phyloP scores from a whole-genome alignment of 1,140 invertebrate species.

The Diachasmimorpha longicaudata region DNA sequence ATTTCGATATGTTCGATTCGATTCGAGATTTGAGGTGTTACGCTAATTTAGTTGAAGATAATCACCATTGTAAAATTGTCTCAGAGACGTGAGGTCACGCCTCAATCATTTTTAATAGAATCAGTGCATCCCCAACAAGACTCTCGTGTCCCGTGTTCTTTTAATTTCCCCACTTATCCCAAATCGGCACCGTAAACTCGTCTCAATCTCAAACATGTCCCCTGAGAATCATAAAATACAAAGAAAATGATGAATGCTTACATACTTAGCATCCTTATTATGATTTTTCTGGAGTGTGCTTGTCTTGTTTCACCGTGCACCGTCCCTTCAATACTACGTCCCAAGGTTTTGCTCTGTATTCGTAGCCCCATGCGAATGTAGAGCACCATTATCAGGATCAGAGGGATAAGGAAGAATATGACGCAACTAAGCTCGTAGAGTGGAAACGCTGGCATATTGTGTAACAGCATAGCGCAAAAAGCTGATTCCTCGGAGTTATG shows the following conservation, averaged over 20 bases:
- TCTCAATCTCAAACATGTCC: too few relatives aligned
- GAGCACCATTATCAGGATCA: constrained; percentile 75
- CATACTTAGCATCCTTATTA: constrained; percentile 77
- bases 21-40: too few relatives aligned
- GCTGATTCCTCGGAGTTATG: constrained; percentile 68
- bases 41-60: too few relatives aligned
- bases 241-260: neutral
- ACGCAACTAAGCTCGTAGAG: constrained; percentile 80
- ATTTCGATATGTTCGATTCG: too few relatives aligned
- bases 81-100: too few relatives aligned
- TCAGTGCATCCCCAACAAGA: too few relatives aligned
- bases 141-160: too few relatives aligned
- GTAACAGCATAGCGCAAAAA: constrained; percentile 74
- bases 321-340: constrained; percentile 66
- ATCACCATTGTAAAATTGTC: too few relatives aligned
- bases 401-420: constrained; percentile 82
- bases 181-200: too few relatives aligned
- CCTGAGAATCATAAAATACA: too few relatives aligned
- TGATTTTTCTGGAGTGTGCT: constrained; percentile 73
- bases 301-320: constrained; percentile 71
- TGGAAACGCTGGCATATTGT: constrained; percentile 67
- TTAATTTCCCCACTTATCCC: too few relatives aligned
- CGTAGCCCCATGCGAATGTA: constrained; percentile 78
- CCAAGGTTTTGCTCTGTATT: constrained; percentile 64
- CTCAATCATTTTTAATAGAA: too few relatives aligned